phyloP scores from a whole-genome alignment of 2,888 invertebrate species.

The Minunthozetes semirufus region DNA sequence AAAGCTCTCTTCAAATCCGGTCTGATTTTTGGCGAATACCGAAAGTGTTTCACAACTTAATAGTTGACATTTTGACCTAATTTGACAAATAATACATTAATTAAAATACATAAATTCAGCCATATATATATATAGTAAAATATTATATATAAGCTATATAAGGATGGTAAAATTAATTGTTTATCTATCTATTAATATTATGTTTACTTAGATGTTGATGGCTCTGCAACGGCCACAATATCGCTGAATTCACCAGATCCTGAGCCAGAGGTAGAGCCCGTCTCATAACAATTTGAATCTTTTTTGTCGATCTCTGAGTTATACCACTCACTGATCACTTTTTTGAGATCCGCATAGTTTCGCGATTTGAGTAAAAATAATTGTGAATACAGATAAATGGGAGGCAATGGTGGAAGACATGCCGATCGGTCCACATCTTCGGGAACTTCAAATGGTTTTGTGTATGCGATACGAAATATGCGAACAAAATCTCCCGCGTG shows the following conservation, averaged over 20 bases:
- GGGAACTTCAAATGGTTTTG: constrained; percentile 33
- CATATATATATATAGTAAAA: too few species aligned
- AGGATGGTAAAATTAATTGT: background rate
- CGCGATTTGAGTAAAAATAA: constrained; percentile 19
- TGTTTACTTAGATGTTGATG: constrained; percentile 6
- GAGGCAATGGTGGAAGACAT: constrained; percentile 21
- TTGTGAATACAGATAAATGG: constrained; percentile 29
- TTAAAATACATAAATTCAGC: too few species aligned
- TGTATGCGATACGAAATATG: constrained; percentile 41
- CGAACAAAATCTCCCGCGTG: constrained; percentile 41
- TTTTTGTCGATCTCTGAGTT: background rate
- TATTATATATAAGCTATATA: too few species aligned
- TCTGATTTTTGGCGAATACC: constrained; percentile 25
- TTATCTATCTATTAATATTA: background rate
- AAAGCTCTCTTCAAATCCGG: constrained; percentile 30
- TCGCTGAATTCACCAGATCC: background rate
- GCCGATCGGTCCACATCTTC: background rate
- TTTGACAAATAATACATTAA: too few species aligned
- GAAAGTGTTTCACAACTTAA: constrained; percentile 6
- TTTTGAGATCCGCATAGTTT: constrained; percentile 28
- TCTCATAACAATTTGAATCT: background rate
- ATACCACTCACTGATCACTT: constrained; percentile 23
- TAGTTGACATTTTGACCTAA: constrained; percentile 17
- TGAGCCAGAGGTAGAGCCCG: background rate
- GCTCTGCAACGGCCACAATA: background rate